These are phyloP conservation scores for Gymnarchus niloticus DNA, from an alignment of 2,113 vertebrate species.

Conservation along the genomic window DNA sequence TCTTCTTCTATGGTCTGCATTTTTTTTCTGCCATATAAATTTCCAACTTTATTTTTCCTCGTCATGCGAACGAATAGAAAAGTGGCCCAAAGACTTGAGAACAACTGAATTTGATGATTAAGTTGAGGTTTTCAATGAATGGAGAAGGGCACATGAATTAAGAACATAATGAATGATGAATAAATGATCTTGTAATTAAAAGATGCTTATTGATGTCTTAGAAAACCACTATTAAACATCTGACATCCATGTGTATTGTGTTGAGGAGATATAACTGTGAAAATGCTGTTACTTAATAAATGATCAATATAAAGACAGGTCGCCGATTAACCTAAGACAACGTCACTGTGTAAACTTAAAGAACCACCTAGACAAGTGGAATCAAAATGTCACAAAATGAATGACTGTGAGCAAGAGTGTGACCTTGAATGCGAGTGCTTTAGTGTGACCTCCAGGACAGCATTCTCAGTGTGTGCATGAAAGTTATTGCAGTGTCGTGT, in stretches of 20 bases:
- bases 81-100: neutral
- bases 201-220: neutral
- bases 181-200: neutral
- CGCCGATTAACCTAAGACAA: neutral
- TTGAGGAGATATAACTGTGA: neutral
- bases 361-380: neutral
- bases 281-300: neutral
- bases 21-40: neutral
- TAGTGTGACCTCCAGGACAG: neutral
- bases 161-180: neutral
- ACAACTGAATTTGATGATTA: neutral
- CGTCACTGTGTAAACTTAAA: neutral
- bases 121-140: neutral
- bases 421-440: neutral
- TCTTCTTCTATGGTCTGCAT: neutral
- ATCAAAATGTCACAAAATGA: neutral
- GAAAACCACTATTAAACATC: neutral
- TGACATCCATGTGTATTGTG: neutral
- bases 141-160: neutral
- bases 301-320: neutral
- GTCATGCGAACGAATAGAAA: neutral
- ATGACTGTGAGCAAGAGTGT: neutral
- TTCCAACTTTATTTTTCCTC: neutral
- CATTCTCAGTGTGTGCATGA: neutral
- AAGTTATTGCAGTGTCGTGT: neutral